Percentiles rank a stretch among this genome's conserved stretches.
Evolutionary conservation across 2,797 vertebrate species (phyloP).

Genomic region (Sciurus vulgaris): DNA sequence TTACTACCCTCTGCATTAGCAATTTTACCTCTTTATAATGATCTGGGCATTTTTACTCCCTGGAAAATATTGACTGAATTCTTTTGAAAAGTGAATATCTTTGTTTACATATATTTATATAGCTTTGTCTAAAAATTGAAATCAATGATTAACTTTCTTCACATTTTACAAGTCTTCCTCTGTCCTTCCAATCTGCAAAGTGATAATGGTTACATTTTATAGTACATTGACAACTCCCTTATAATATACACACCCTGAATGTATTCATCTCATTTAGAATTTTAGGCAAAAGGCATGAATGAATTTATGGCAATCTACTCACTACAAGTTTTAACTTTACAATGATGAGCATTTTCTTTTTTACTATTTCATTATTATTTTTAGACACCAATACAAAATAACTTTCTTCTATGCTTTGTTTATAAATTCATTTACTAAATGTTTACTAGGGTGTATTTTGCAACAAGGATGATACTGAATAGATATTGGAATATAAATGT

Average conservation of each 20-base stretch:
- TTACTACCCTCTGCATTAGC: background rate
- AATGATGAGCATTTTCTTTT: background rate
- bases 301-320: background rate
- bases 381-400: background rate
- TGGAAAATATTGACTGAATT: background rate
- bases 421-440: background rate
- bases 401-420: background rate
- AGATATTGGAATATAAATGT: background rate
- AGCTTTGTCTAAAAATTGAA: conserved; percentile 25
- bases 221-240: background rate
- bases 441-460: background rate
- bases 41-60: background rate
- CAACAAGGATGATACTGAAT: background rate
- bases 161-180: background rate
- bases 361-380: background rate
- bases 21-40: conserved; percentile 40
- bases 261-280: background rate
- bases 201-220: background rate
- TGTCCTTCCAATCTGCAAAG: conserved; percentile 45
- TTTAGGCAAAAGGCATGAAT: background rate
- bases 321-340: background rate
- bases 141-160: conserved; percentile 55
- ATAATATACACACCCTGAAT: background rate
- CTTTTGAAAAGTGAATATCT: conserved; percentile 54
- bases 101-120: conserved; percentile 28